These are phyloP conservation scores for Galaxea fascicularis DNA, from an alignment of 92 coral and sea anemone species.

Conservation along the genomic window DNA sequence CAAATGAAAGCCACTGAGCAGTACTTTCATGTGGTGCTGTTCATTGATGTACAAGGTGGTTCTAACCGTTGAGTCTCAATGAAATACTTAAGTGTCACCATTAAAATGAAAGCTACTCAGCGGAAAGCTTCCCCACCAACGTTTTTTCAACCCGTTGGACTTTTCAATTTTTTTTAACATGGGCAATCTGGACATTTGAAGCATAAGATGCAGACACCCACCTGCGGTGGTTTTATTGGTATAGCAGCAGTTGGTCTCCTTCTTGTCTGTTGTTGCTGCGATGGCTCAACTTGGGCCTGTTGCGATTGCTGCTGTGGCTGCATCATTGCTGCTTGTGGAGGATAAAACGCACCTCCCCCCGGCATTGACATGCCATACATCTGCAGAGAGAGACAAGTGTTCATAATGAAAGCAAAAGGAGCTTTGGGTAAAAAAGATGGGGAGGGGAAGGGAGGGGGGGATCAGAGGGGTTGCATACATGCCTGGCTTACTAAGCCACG, in stretches of 20 bases:
- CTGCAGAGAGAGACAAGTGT: constrained; percentile 15
- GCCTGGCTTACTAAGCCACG: too few species aligned
- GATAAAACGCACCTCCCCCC: constrained; percentile 62
- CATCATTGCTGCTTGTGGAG: constrained; percentile 38
- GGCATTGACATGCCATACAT: constrained; percentile 68
- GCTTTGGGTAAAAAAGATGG: not conserved
- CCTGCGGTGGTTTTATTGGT: constrained; percentile 75
- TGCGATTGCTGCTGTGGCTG: constrained; percentile 47
- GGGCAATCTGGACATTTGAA: not conserved
- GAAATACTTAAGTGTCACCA: too few species aligned
- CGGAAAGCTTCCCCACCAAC: too few species aligned
- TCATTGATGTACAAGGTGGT: too few species aligned
- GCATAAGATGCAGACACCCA: not conserved
- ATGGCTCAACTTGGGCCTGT: constrained; percentile 30
- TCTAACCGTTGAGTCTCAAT: too few species aligned
- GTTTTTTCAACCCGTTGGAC: not conserved
- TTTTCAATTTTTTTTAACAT: not conserved
- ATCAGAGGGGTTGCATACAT: too few species aligned
- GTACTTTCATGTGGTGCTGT: too few species aligned
- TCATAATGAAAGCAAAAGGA: not conserved
- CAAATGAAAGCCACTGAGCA: too few species aligned
- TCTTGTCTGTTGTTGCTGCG: constrained; percentile 55
- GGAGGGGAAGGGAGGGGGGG: too few species aligned
- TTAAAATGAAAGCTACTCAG: too few species aligned
- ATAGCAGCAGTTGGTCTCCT: constrained; percentile 76